Conservation (phyloP, 2,888 invertebrate species). For the Halocaridina rubra region DNA sequence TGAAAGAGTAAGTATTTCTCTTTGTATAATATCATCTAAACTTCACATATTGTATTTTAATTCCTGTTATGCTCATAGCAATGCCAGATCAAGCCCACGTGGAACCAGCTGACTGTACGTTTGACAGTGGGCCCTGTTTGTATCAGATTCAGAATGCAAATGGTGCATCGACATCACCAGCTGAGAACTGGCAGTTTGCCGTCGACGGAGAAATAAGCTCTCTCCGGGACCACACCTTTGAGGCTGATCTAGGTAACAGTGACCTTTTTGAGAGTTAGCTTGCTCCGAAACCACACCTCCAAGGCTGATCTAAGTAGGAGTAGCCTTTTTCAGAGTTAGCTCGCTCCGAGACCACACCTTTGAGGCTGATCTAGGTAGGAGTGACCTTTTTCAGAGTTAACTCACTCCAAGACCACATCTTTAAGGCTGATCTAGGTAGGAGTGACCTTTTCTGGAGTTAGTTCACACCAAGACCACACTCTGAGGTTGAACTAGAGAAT, state of each 20-base stretch:
- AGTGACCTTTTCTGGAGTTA: neutral
- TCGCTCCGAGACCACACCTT: conserved; percentile 47
- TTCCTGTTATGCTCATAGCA: no score
- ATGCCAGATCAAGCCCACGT: conserved; percentile 18
- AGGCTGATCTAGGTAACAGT: conserved; percentile 32
- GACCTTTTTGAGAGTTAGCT: neutral
- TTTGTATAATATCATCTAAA: no score
- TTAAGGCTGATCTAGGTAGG: conserved; percentile 34
- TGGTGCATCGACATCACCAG: neutral
- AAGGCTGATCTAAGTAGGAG: conserved; percentile 31
- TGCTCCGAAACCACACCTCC: conserved; percentile 47
- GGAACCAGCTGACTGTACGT: conserved; percentile 66
- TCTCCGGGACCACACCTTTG: conserved; percentile 48
- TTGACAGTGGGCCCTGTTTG: conserved; percentile 68
- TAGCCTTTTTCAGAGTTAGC: neutral
- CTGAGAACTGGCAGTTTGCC: conserved; percentile 25
- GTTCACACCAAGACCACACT: conserved; percentile 50
- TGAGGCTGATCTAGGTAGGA: conserved; percentile 34
- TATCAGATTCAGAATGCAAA: conserved; percentile 63
- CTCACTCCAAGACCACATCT: conserved; percentile 45
- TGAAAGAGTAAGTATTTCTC: no score
- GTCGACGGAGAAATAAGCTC: neutral
- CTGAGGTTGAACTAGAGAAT: conserved; percentile 30
- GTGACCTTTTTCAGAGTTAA: neutral
- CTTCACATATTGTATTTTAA: no score